phyloP scores from a whole-genome alignment of 2,888 invertebrate genomes.

The Athalia cordata region DNA sequence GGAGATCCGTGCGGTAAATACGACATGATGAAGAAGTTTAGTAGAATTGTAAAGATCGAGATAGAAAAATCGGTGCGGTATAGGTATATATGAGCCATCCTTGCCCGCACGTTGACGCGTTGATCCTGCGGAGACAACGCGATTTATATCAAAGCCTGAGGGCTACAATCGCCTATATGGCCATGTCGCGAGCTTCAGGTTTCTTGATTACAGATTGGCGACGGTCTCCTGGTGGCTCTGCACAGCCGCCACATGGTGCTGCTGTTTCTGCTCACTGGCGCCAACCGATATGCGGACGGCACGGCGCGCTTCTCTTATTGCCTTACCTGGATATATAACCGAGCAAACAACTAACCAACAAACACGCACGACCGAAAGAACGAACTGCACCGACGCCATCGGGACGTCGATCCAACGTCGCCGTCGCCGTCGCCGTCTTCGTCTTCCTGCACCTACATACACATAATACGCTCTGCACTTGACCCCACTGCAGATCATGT shows the following conservation, averaged over 20 bases:
- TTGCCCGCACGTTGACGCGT: constrained; percentile 22
- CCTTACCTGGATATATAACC: constrained; percentile 54
- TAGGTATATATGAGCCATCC: not conserved
- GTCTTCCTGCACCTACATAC: not conserved
- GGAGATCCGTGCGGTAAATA: not conserved
- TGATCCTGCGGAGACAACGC: constrained; percentile 28
- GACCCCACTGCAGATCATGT: constrained; percentile 10
- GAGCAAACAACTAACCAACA: not conserved
- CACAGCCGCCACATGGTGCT: constrained; percentile 60
- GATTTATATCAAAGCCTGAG: constrained; percentile 31
- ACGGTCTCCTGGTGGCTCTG: constrained; percentile 22
- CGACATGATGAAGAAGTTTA: too few species aligned
- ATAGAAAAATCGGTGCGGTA: too few species aligned
- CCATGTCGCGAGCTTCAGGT: constrained; percentile 46
- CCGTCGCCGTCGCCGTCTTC: constrained; percentile 9
- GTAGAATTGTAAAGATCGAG: too few species aligned
- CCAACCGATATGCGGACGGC: constrained; percentile 54
- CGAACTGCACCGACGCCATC: constrained; percentile 2
- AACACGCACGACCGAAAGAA: constrained; percentile 9
- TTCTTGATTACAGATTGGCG: constrained; percentile 49
- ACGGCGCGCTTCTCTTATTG: constrained; percentile 57
- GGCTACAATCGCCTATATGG: constrained; percentile 44
- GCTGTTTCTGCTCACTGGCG: constrained; percentile 56
- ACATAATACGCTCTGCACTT: not conserved
- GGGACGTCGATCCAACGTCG: constrained; percentile 27